These are phyloP conservation scores for Bombus polaris DNA, from an alignment of 1,140 invertebrate genomes.

Conservation along the genomic window DNA sequence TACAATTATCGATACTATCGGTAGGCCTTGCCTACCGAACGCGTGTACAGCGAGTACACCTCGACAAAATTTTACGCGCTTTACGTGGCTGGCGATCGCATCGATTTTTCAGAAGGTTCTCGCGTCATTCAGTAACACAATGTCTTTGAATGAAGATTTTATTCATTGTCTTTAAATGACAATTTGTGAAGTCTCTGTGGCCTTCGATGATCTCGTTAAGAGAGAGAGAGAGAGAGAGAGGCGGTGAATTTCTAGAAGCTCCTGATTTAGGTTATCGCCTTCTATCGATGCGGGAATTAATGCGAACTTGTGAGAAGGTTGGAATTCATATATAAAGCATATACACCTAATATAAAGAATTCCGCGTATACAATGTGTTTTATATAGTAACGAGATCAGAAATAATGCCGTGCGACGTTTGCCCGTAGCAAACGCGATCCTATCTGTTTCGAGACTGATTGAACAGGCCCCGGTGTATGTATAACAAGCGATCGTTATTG, in stretches of 20 bases:
- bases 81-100: neutral
- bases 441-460: slow-evolving; percentile 25
- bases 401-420: slow-evolving; percentile 17
- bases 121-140: too few relatives aligned
- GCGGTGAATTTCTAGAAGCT: neutral
- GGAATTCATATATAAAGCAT: neutral
- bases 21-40: neutral
- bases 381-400: neutral
- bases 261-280: neutral
- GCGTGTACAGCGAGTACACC: neutral
- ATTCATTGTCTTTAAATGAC: too few relatives aligned
- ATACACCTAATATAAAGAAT: neutral
- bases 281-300: too few relatives aligned
- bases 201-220: neutral
- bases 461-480: slow-evolving; percentile 2
- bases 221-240: too few relatives aligned
- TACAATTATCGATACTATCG: slow-evolving; percentile 14
- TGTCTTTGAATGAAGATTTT: too few relatives aligned
- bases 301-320: neutral
- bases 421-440: slow-evolving; percentile 2
- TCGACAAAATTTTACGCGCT: neutral
- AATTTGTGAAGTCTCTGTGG: too few relatives aligned
- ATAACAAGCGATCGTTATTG: slow-evolving; percentile 17
- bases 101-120: too few relatives aligned
- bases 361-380: neutral